Evolutionary conservation across 2,113 vertebrate species (phyloP).

Genomic region (Pimephales promelas): DNA sequence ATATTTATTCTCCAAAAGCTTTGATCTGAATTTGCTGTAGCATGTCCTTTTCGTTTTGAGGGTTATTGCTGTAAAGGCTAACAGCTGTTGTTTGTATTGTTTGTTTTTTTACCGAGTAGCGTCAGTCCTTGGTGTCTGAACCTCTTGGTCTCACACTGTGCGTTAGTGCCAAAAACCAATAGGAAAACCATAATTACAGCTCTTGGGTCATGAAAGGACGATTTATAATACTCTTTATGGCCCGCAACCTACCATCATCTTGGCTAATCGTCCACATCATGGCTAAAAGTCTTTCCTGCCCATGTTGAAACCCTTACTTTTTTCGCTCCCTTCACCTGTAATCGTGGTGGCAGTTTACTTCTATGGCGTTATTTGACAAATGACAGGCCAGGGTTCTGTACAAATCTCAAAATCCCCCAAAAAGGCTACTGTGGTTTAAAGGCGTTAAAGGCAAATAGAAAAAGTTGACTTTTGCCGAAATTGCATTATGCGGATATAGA

Average conservation of each 20-base stretch:
- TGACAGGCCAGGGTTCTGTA: constrained; percentile 63
- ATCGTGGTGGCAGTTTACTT: constrained; percentile 61
- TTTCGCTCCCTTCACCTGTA: constrained; percentile 62
- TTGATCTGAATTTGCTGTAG: constrained; percentile 42
- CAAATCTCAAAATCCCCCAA: constrained; percentile 20
- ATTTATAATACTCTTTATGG: constrained; percentile 69
- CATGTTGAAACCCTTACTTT: constrained; percentile 67
- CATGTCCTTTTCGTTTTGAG: constrained; percentile 52
- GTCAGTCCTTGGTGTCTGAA: constrained; percentile 63
- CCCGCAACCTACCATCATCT: constrained; percentile 66
- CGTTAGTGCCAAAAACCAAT: constrained; percentile 71
- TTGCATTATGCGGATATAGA: not conserved
- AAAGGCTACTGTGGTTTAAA: constrained; percentile 45
- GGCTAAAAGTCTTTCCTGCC: constrained; percentile 74
- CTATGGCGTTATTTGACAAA: constrained; percentile 64
- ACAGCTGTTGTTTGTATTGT: constrained; percentile 73
- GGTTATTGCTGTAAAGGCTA: constrained; percentile 28
- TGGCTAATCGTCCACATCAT: constrained; percentile 71
- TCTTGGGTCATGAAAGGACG: constrained; percentile 61
- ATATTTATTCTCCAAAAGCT: not conserved
- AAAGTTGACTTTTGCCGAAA: constrained; percentile 32
- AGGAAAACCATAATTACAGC: constrained; percentile 72
- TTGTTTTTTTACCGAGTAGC: constrained; percentile 43
- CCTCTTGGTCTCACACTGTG: constrained; percentile 48
- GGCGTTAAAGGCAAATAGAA: constrained; percentile 24